A percentile compares a stretch with the other conserved stretches of the same genome.
Conservation (phyloP, 2,797 vertebrate species). For the Setipinna tenuifilis region DNA sequence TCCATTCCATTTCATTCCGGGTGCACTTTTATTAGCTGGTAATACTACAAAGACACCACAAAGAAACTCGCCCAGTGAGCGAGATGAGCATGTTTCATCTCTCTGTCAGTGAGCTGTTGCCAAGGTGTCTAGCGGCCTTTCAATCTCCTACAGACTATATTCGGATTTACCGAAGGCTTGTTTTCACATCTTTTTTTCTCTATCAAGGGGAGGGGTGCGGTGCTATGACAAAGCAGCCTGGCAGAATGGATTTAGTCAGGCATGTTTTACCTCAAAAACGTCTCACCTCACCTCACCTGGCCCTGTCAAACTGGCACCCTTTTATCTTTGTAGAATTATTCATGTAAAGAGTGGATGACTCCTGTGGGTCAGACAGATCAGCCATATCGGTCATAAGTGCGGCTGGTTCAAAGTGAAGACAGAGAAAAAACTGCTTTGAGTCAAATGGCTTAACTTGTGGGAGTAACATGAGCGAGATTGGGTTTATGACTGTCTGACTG, state of each 20-base stretch:
- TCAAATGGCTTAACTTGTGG: too few species aligned
- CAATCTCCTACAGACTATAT: constrained; percentile 42
- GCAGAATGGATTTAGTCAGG: constrained; percentile 40
- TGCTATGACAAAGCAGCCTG: constrained; percentile 32
- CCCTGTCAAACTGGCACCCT: neutral
- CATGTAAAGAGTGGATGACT: neutral
- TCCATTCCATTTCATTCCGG: neutral
- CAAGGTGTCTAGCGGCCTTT: constrained; percentile 45
- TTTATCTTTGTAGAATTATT: neutral
- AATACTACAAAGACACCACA: neutral
- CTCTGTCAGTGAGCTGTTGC: constrained; percentile 41
- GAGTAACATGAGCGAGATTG: too few species aligned
- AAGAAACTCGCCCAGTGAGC: neutral
- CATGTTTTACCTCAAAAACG: neutral
- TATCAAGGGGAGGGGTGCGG: constrained; percentile 20
- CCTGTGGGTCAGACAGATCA: neutral
- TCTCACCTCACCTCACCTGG: neutral
- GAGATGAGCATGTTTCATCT: constrained; percentile 49
- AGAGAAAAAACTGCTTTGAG: too few species aligned
- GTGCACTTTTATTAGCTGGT: neutral
- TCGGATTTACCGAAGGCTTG: constrained; percentile 49
- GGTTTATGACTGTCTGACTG: constrained; percentile 1
- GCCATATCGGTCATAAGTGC: too few species aligned
- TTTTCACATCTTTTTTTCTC: constrained; percentile 30
- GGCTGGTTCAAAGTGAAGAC: too few species aligned